Conservation (phyloP, 2,113 vertebrate species). For the Saguinus midas region DNA sequence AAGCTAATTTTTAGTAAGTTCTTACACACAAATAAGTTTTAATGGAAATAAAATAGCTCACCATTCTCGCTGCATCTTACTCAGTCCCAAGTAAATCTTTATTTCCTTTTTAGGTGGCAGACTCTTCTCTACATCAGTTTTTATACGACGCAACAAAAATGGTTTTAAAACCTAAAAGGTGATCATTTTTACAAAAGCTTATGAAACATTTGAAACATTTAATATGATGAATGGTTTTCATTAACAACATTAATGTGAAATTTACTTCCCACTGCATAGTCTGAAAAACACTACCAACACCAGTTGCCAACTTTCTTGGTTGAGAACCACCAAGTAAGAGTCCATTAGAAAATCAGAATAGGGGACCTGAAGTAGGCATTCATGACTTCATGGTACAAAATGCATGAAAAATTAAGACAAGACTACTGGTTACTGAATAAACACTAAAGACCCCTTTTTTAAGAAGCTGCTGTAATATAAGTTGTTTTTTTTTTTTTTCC, state of each 20-base stretch:
- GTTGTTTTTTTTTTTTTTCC: no score
- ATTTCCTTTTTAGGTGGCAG: slow-evolving; percentile 93
- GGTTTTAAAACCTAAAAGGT: slow-evolving; percentile 90
- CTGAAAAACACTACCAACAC: slow-evolving; percentile 22
- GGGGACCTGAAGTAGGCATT: neutral
- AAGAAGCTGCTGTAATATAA: neutral
- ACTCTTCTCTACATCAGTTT: slow-evolving; percentile 93
- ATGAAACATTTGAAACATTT: slow-evolving; percentile 52
- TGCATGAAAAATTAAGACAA: slow-evolving; percentile 24
- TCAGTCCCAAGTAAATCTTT: slow-evolving; percentile 93
- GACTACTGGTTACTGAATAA: neutral
- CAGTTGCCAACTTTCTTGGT: neutral
- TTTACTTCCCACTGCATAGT: neutral
- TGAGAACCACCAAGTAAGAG: neutral
- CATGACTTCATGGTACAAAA: slow-evolving; percentile 25
- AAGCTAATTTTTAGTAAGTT: slow-evolving; percentile 40
- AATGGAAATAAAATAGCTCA: slow-evolving; percentile 76
- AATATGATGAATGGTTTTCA: slow-evolving; percentile 29
- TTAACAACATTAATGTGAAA: neutral
- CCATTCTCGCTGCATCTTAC: slow-evolving; percentile 96
- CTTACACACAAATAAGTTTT: slow-evolving; percentile 12
- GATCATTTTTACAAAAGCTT: slow-evolving; percentile 43
- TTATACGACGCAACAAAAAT: slow-evolving; percentile 92
- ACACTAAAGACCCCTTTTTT: neutral
- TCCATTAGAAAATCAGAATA: slow-evolving; percentile 3